phyloP scores from a whole-genome alignment of 2,797 vertebrate genomes.

The Micropoecilia bifurca region DNA sequence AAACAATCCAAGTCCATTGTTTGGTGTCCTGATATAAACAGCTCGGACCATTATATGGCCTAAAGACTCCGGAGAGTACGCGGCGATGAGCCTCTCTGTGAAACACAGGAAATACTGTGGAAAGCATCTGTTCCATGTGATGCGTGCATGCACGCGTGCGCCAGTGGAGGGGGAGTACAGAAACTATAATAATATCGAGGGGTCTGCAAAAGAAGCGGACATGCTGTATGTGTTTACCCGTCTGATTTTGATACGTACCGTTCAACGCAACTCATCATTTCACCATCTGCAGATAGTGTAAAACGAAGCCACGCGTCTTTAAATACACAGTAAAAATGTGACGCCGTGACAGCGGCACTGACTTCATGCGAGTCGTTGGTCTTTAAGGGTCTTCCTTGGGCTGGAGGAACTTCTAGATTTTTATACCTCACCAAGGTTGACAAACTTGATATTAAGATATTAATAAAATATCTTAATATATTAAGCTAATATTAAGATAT shows the following conservation, averaged over 20 bases:
- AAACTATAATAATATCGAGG: conserved; percentile 29
- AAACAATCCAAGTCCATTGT: conserved; percentile 75
- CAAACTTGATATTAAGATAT: neutral
- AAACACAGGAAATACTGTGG: conserved; percentile 79
- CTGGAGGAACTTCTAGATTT: neutral
- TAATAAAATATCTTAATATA: no score
- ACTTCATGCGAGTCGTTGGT: neutral
- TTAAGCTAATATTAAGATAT: no score
- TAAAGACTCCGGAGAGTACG: conserved; percentile 67
- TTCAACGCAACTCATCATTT: neutral
- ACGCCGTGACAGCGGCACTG: neutral
- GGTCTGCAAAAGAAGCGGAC: conserved; percentile 42
- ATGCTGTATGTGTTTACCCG: neutral
- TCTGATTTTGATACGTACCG: neutral
- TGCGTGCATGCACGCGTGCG: conserved; percentile 34
- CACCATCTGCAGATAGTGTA: neutral
- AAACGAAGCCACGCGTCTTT: neutral
- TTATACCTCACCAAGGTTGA: neutral
- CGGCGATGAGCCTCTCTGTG: conserved; percentile 69
- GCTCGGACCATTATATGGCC: conserved; percentile 64
- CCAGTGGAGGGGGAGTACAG: conserved; percentile 19
- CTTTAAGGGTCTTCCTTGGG: neutral
- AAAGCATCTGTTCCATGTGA: conserved; percentile 76
- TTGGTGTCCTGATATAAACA: conserved; percentile 71
- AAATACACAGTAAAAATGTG: neutral